Conservation (phyloP, 2,113 vertebrate genomes). For the Megaceryle torquata region DNA sequence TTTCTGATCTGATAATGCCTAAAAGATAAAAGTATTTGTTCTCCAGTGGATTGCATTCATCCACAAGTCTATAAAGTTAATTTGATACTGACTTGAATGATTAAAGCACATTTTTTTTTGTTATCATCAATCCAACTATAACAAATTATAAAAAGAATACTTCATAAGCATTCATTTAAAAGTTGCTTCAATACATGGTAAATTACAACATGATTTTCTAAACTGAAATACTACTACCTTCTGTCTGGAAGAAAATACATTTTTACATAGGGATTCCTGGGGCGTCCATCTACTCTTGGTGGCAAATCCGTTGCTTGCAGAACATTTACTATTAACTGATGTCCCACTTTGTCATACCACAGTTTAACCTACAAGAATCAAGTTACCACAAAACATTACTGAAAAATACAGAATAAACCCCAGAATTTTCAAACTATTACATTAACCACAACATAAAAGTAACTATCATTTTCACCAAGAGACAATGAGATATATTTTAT, state of each 20-base stretch:
- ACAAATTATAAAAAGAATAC: neutral
- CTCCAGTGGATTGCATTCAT: neutral
- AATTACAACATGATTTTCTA: neutral
- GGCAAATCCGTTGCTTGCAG: constrained; percentile 96
- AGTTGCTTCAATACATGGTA: neutral
- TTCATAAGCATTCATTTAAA: neutral
- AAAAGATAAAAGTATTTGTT: neutral
- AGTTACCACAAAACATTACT: neutral
- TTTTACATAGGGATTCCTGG: constrained; percentile 96
- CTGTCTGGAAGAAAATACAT: constrained; percentile 98
- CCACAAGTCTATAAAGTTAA: neutral
- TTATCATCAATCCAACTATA: neutral
- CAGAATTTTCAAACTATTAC: neutral
- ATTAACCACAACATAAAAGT: neutral
- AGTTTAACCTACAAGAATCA: constrained; percentile 86
- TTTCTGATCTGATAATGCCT: neutral
- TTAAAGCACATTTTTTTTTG: neutral
- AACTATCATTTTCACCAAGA: neutral
- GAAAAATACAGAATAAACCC: neutral
- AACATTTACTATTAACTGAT: constrained; percentile 97
- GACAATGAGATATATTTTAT: neutral
- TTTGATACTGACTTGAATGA: neutral
- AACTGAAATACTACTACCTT: constrained; percentile 72
- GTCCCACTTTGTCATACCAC: constrained; percentile 98
- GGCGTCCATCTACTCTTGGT: constrained; percentile 86